Base-by-base conservation (phyloP, 2,797 vertebrate species). In the Champsocephalus gunnari region DNA sequence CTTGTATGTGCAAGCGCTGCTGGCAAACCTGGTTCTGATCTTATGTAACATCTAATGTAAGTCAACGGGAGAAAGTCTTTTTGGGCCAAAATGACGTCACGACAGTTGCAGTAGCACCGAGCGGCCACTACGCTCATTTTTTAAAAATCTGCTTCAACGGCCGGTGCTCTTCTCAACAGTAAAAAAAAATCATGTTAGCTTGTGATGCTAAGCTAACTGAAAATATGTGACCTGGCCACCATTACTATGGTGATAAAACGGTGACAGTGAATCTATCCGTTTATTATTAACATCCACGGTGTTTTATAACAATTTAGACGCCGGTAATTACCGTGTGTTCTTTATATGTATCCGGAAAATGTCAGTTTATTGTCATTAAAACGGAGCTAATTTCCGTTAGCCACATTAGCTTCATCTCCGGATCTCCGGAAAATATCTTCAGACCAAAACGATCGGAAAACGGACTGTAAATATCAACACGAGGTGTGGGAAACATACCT, bases 401-500 rank as follows among this genome's bases (percentile, higher is more conserved):
- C 74, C 82, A 81, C 34, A 38, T 38, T 55, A 70, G 80, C 81
- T 80, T 57, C 76, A 70, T 61, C 65, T 70, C 79, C 19, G 73
- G 77, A 41, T 79, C 44, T 72, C 34, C 24, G 9, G 2, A 55
- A 71, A 38, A 19, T 63, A 86, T 56, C 80, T 56, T 62, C 77
- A 73, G 71, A 75, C 50, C 84, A 63, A n/a, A 43, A 14, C 49
- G n/a, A 84, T 59, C 28, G 67, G 34, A 69, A 77, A 81, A 77
- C 63, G 85, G 80, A 69, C 85, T 63, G 8, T 38, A 21, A 68
- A 16, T 11, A 44, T n/a, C n/a, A 0, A 45, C 24, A 70, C 47
- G 3, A 14, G 6, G 50, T 56, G n/a, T 3, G 50, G 56, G 38
- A 9, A 87, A 77, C 34, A 84, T 91, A 96, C 95, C 95, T 95